phyloP scores from a whole-genome alignment of 2,888 invertebrate genomes.

The Altica lythri region DNA sequence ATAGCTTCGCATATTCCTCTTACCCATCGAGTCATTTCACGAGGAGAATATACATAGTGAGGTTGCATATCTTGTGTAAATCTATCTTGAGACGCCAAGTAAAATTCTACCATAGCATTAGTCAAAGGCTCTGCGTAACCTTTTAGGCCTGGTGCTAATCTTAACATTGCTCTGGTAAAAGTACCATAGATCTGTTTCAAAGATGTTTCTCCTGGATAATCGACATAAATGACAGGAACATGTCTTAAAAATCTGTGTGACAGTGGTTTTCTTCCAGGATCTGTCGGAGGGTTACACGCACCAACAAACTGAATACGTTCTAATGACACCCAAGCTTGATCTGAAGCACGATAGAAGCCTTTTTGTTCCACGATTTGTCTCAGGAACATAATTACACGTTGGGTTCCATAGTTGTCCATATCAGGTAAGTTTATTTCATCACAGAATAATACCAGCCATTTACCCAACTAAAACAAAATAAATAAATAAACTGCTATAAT shows the following conservation, averaged over 20 bases:
- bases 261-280: slow-evolving; percentile 96
- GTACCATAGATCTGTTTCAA: slow-evolving; percentile 98
- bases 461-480: slow-evolving; percentile 71
- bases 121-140: slow-evolving; percentile 96
- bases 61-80: slow-evolving; percentile 99
- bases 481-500: background rate
- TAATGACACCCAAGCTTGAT: slow-evolving; percentile 95
- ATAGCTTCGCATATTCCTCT: slow-evolving; percentile 99
- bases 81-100: slow-evolving; percentile 92
- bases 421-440: slow-evolving; percentile 99
- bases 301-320: slow-evolving; percentile 99
- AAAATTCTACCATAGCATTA: slow-evolving; percentile 99
- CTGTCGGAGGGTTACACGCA: slow-evolving; percentile 99
- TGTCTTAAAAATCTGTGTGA: slow-evolving; percentile 83
- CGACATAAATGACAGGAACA: slow-evolving; percentile 98
- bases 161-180: slow-evolving; percentile 96
- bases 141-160: slow-evolving; percentile 87
- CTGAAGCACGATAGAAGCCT: slow-evolving; percentile 86
- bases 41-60: slow-evolving; percentile 98
- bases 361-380: slow-evolving; percentile 96
- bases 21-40: slow-evolving; percentile 99
- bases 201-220: slow-evolving; percentile 98
- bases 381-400: slow-evolving; percentile 98
- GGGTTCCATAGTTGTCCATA: slow-evolving; percentile 97
- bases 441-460: slow-evolving; percentile 99